These are phyloP conservation scores for Drosophila leontia DNA, from an alignment of 1,140 invertebrate species.

Conservation along the genomic window DNA sequence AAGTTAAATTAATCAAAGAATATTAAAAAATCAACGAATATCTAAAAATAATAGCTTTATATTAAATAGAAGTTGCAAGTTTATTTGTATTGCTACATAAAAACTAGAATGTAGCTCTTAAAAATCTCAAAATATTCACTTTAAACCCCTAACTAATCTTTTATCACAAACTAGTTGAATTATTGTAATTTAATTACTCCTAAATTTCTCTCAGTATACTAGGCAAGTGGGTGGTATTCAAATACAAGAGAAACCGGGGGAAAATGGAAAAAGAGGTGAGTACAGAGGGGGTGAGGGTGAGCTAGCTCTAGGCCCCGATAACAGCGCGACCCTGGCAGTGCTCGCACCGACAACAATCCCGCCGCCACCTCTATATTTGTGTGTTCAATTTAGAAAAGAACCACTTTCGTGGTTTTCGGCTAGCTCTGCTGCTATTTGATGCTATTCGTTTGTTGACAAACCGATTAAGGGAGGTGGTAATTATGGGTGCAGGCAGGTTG, in stretches of 20 bases:
- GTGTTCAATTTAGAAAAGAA: slow-evolving; percentile 61
- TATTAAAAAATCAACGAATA: too few species aligned
- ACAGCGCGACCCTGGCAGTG: slow-evolving; percentile 40
- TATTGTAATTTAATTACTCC: too few species aligned
- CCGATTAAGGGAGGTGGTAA: slow-evolving; percentile 49
- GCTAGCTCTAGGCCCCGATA: slow-evolving; percentile 38
- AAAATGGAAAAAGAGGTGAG: not conserved
- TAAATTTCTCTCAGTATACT: not conserved
- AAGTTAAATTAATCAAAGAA: too few species aligned
- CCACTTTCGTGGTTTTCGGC: slow-evolving; percentile 25
- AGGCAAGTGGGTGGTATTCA: slow-evolving; percentile 10
- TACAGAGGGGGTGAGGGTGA: not conserved
- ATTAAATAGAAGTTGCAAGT: too few species aligned
- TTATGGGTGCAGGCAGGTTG: slow-evolving; percentile 20
- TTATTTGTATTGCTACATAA: not conserved
- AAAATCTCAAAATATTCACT: not conserved
- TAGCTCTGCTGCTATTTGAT: not conserved
- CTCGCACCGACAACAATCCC: slow-evolving; percentile 2
- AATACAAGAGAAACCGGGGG: slow-evolving; percentile 2
- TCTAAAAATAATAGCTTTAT: too few species aligned
- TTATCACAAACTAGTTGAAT: not conserved
- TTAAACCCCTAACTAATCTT: not conserved
- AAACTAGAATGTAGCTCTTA: too few species aligned
- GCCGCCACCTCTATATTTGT: slow-evolving; percentile 21
- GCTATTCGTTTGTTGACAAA: slow-evolving; percentile 46